Conservation (phyloP, 2,888 invertebrate genomes). For the Lycaena phlaeas region DNA sequence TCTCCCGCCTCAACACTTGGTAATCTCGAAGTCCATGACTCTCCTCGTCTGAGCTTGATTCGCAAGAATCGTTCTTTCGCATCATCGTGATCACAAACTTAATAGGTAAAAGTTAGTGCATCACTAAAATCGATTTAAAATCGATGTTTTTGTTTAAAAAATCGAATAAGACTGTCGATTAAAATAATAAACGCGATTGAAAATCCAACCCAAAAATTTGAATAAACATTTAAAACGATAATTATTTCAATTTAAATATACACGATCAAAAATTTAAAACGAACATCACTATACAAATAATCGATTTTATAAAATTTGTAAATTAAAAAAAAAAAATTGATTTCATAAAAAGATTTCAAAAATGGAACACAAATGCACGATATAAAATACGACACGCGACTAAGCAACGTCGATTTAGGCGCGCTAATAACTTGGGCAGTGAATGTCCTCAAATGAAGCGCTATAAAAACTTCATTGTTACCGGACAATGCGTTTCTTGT, state of each 20-base stretch:
- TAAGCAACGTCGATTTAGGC: background rate
- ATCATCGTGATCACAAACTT: background rate
- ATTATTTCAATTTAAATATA: no score
- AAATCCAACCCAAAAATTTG: no score
- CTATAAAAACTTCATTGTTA: slow-evolving; percentile 16
- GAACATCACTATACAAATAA: no score
- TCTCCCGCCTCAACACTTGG: slow-evolving; percentile 40
- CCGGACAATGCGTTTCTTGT: slow-evolving; percentile 22
- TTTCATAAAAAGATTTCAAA: no score
- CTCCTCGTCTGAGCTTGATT: slow-evolving; percentile 33
- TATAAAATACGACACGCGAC: background rate
- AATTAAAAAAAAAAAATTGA: no score
- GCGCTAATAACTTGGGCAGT: background rate
- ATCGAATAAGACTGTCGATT: no score
- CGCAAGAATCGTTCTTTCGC: background rate
- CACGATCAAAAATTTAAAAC: no score
- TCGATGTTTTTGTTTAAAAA: no score
- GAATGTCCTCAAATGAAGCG: background rate
- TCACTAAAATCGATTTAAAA: background rate
- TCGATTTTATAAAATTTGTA: no score
- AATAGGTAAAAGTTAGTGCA: background rate
- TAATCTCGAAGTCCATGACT: slow-evolving; percentile 30
- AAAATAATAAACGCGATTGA: no score
- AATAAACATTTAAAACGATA: no score
- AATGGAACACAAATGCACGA: no score